A percentile compares a stretch with the other conserved stretches of the same genome.
These are phyloP conservation scores for Trinorchestia longiramus DNA, from an alignment of 1,140 invertebrate species.

Conservation along the genomic window DNA sequence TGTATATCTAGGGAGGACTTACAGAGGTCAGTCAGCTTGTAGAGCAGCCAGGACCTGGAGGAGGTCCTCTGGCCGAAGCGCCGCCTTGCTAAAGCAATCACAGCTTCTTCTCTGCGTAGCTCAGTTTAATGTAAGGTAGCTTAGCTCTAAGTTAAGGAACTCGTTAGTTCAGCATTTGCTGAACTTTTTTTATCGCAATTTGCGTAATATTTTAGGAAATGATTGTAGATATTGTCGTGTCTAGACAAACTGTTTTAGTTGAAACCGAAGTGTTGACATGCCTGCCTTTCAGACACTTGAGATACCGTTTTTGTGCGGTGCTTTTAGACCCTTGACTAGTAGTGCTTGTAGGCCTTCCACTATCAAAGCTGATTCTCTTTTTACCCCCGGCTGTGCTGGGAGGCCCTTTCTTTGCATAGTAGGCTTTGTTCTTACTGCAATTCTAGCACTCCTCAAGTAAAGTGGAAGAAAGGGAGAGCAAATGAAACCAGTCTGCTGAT, in stretches of 20 bases:
- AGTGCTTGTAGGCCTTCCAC: background rate
- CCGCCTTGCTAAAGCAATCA: constrained; percentile 4
- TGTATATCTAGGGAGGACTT: constrained; percentile 52
- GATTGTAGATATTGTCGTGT: background rate
- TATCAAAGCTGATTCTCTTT: no score
- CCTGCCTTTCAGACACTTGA: background rate
- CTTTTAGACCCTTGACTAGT: background rate
- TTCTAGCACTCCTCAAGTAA: no score
- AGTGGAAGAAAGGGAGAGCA: no score
- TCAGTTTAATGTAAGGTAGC: background rate
- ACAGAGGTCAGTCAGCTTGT: background rate
- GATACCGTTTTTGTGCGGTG: background rate
- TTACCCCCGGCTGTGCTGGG: no score
- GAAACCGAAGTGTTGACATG: background rate
- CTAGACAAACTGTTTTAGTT: no score
- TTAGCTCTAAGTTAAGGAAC: background rate
- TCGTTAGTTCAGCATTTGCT: background rate
- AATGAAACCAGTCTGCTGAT: no score
- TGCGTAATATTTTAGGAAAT: background rate
- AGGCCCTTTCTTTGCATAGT: no score
- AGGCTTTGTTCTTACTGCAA: no score
- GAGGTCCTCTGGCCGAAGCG: background rate
- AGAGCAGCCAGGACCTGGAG: background rate
- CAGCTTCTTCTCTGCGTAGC: background rate
- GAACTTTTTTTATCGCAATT: background rate